Evolutionary conservation across 2,888 invertebrate genomes (phyloP).

Genomic region (Tinea trinotella): DNA sequence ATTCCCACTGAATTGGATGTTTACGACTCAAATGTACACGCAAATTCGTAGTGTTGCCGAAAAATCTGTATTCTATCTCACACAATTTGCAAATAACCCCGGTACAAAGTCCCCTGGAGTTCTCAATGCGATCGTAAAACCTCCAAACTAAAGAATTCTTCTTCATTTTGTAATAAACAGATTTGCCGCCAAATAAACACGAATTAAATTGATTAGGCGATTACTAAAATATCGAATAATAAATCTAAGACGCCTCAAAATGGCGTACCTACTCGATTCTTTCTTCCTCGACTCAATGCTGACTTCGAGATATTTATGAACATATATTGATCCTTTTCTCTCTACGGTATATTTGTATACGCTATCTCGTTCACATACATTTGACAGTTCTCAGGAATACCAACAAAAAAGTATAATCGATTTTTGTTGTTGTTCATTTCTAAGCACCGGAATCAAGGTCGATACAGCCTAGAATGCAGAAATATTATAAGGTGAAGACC

Average conservation of each 20-base stretch:
- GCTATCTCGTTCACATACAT: background rate
- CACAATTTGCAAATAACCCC: constrained; percentile 63
- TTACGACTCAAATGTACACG: constrained; percentile 54
- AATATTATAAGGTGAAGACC: no score
- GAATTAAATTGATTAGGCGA: constrained; percentile 22
- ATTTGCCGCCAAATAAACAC: constrained; percentile 42
- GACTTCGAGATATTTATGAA: no score
- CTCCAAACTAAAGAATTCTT: constrained; percentile 59
- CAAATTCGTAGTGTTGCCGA: constrained; percentile 62
- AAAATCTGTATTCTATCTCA: constrained; percentile 59
- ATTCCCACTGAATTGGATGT: constrained; percentile 63
- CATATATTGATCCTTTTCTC: no score
- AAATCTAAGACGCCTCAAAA: constrained; percentile 17
- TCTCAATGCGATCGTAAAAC: constrained; percentile 55
- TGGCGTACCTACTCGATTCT: constrained; percentile 19
- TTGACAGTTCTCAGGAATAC: background rate
- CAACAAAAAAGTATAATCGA: no score
- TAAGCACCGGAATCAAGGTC: no score
- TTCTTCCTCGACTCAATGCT: no score
- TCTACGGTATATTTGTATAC: no score
- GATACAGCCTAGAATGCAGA: no score
- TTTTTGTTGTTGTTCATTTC: no score
- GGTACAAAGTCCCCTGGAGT: constrained; percentile 43
- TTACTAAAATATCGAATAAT: constrained; percentile 33
- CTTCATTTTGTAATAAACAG: constrained; percentile 41